These are phyloP conservation scores for Syncerus caffer DNA, from an alignment of 2,797 vertebrate genomes.

Conservation along the genomic window DNA sequence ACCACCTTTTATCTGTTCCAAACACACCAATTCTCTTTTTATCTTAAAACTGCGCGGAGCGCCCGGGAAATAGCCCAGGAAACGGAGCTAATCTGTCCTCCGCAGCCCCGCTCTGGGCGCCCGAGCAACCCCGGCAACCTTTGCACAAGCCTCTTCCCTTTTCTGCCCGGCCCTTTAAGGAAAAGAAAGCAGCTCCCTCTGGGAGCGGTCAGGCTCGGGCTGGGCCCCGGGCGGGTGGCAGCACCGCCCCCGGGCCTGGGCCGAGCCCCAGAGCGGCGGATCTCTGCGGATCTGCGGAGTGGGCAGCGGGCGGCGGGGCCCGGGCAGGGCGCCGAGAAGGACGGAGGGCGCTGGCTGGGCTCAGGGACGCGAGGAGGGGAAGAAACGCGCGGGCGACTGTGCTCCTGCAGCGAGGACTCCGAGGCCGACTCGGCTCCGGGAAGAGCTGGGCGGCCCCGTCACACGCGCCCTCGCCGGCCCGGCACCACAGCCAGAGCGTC, in stretches of 20 bases:
- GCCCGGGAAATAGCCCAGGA: conserved; percentile 83
- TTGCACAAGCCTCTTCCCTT: conserved; percentile 63
- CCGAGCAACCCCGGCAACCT: conserved; percentile 73
- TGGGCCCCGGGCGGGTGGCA: not conserved
- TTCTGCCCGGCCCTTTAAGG: conserved; percentile 70
- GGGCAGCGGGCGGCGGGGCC: conserved; percentile 46
- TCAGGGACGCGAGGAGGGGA: not conserved
- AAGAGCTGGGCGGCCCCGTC: not conserved
- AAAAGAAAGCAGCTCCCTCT: conserved; percentile 39
- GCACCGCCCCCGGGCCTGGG: conserved; percentile 47
- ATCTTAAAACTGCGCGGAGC: conserved; percentile 83
- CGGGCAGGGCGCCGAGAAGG: conserved; percentile 63
- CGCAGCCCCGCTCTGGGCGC: conserved; percentile 69
- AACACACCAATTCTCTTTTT: conserved; percentile 83
- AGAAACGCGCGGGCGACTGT: not conserved
- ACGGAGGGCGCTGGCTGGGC: conserved; percentile 68
- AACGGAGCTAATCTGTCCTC: conserved; percentile 82
- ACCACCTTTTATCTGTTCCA: conserved; percentile 80
- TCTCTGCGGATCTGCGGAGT: conserved; percentile 15
- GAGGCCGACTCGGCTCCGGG: not conserved
- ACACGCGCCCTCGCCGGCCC: not conserved
- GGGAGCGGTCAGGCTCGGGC: not conserved
- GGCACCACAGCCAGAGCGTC: not conserved
- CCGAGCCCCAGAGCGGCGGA: not conserved
- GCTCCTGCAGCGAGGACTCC: not conserved